Evolutionary conservation across 2,888 invertebrate species (phyloP).

Genomic region (Andrena praecox): DNA sequence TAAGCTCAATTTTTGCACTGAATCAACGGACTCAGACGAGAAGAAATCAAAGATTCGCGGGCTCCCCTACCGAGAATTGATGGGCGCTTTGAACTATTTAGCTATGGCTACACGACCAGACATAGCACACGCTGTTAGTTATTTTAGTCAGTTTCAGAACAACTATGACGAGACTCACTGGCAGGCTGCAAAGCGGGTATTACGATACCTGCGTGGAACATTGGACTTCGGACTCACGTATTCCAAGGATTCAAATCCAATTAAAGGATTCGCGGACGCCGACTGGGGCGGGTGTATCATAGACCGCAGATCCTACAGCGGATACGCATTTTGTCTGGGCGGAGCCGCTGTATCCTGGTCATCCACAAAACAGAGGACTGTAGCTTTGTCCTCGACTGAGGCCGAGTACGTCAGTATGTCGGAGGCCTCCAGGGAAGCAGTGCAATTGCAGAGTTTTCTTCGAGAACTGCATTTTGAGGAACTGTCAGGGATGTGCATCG

Average conservation of each 20-base stretch:
- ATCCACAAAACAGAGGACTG: conserved; percentile 15
- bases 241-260: not conserved
- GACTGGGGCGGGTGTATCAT: too few species aligned
- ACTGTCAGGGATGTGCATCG: too few species aligned
- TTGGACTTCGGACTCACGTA: not conserved
- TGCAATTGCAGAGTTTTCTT: too few species aligned
- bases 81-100: conserved; percentile 5
- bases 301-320: not conserved
- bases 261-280: too few species aligned
- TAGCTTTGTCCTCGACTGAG: conserved; percentile 7
- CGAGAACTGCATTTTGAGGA: too few species aligned
- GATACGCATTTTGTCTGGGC: conserved; percentile 11
- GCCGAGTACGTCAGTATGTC: too few species aligned
- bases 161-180: not conserved
- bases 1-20: too few species aligned
- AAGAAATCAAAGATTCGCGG: too few species aligned
- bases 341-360: conserved; percentile 11
- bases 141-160: conserved; percentile 53
- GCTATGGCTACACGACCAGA: conserved; percentile 39
- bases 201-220: conserved; percentile 32
- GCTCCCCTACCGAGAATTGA: not conserved
- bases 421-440: too few species aligned
- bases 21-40: too few species aligned
- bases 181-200: conserved; percentile 13
- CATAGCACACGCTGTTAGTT: conserved; percentile 53